phyloP scores from a whole-genome alignment of 2,888 invertebrate genomes.

The Pseudoips prasinana region DNA sequence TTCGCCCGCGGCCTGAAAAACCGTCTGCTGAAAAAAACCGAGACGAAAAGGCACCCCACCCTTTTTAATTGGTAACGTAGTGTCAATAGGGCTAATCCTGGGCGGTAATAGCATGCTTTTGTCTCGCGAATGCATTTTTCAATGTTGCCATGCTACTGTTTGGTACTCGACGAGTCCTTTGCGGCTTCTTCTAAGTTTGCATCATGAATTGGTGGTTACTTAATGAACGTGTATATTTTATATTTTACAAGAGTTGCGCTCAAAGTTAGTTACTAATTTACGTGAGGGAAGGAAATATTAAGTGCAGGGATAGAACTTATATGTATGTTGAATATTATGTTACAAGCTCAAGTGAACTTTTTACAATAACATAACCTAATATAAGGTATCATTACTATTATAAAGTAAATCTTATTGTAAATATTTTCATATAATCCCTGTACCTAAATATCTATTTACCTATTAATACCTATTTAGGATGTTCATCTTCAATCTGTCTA shows the following conservation, averaged over 20 bases:
- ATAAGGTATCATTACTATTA: no score
- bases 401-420: no score
- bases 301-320: no score
- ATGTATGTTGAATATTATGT: no score
- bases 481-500: no score
- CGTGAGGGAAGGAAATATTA: no score
- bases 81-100: slow-evolving; percentile 82
- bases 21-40: slow-evolving; percentile 81
- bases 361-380: no score
- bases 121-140: slow-evolving; percentile 76
- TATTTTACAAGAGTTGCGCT: slow-evolving; percentile 10
- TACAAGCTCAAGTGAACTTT: no score
- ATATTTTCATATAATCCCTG: no score
- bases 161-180: slow-evolving; percentile 17
- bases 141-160: slow-evolving; percentile 64
- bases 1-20: slow-evolving; percentile 80
- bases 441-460: no score
- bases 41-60: slow-evolving; percentile 81
- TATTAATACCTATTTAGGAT: no score
- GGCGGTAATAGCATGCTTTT: slow-evolving; percentile 75
- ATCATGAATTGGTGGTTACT: slow-evolving; percentile 7
- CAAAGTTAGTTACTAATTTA: background rate
- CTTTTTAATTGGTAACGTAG: slow-evolving; percentile 82
- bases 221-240: slow-evolving; percentile 20
- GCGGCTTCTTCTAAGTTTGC: slow-evolving; percentile 12